phyloP scores from a whole-genome alignment of 2,888 invertebrate genomes.

The Synergus itoensis region DNA sequence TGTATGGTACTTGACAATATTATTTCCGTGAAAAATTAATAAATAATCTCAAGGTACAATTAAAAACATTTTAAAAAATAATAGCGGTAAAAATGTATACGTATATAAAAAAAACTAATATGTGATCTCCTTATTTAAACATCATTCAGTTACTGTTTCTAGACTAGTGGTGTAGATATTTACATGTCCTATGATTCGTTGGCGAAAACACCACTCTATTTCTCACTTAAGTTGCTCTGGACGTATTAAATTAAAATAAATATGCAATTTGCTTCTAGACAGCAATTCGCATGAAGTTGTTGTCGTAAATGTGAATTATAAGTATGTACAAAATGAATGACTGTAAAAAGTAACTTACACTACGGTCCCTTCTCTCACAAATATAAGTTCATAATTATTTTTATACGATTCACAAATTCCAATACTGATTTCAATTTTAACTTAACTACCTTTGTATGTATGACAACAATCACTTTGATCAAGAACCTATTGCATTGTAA shows the following conservation, averaged over 20 bases:
- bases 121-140: slow-evolving; percentile 46
- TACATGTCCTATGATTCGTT: slow-evolving; percentile 44
- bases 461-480: not conserved
- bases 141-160: slow-evolving; percentile 50
- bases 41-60: slow-evolving; percentile 37
- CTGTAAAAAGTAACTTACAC: slow-evolving; percentile 26
- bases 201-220: not conserved
- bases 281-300: slow-evolving; percentile 6
- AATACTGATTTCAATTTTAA: slow-evolving; percentile 34
- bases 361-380: not conserved
- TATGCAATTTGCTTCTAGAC: not conserved
- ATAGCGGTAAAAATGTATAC: slow-evolving; percentile 35
- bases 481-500: not conserved
- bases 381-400: slow-evolving; percentile 33
- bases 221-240: slow-evolving; percentile 17
- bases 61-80: slow-evolving; percentile 9
- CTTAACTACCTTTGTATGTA: slow-evolving; percentile 3
- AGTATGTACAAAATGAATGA: slow-evolving; percentile 24
- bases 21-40: not conserved
- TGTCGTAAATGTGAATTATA: slow-evolving; percentile 1
- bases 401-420: slow-evolving; percentile 21
- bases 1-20: slow-evolving; percentile 1
- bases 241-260: slow-evolving; percentile 16
- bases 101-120: slow-evolving; percentile 50
- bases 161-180: slow-evolving; percentile 48